A percentile compares a stretch with the other conserved stretches of the same genome.
phyloP scores from a whole-genome alignment of 2,113 vertebrate species.

The Cariama cristata region DNA sequence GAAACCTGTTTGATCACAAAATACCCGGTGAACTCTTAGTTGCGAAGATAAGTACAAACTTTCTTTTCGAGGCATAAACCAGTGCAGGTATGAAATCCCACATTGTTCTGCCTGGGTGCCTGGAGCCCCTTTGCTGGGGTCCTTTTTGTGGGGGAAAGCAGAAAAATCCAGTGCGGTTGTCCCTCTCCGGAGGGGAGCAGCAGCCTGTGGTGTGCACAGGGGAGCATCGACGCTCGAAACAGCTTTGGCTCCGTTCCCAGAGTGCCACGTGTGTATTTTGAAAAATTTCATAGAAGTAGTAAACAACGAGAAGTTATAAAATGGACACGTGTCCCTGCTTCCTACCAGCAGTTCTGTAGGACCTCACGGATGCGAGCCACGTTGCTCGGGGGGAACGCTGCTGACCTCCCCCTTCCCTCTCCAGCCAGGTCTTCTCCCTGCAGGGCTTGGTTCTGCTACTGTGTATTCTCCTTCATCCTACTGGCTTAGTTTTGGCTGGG shows the following conservation, averaged over 20 bases:
- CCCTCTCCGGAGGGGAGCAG: background rate
- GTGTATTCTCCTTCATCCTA: background rate
- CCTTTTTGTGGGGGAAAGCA: background rate
- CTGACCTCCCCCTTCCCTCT: background rate
- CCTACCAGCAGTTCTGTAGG: background rate
- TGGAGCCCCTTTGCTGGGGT: background rate
- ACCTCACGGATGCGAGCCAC: rapidly evolving
- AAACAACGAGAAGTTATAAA: background rate
- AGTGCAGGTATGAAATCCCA: background rate
- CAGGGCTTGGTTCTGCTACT: background rate
- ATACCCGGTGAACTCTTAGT: background rate
- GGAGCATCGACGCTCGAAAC: background rate
- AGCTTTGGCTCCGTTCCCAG: slow-evolving; percentile 4
- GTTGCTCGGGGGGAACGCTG: rapidly evolving
- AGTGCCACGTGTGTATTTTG: background rate
- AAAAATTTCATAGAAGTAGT: background rate
- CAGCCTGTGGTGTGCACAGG: background rate
- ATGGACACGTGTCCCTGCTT: background rate
- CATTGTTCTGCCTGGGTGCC: background rate
- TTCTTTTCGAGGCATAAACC: background rate
- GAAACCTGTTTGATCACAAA: background rate
- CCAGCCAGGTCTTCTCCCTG: background rate
- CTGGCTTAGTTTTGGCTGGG: no score
- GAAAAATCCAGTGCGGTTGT: background rate
- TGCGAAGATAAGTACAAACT: background rate